Conservation (phyloP, 2,113 vertebrate genomes). For the Syrmaticus mikado region DNA sequence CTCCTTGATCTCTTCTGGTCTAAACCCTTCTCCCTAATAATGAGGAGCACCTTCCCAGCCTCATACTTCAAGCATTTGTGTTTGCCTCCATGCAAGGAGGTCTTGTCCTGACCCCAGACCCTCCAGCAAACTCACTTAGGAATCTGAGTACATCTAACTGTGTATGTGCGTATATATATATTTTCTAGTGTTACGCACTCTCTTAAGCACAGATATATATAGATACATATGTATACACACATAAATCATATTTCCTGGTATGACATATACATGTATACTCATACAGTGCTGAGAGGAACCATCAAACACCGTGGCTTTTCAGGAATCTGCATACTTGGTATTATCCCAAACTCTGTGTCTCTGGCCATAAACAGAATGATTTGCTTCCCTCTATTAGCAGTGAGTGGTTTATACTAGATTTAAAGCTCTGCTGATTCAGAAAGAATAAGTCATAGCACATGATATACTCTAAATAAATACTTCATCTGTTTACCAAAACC, state of each 20-base stretch:
- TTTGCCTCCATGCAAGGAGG: rapidly evolving
- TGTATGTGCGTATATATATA: too few relatives aligned
- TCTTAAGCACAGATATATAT: too few relatives aligned
- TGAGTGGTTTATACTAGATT: background rate
- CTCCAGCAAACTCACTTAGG: background rate
- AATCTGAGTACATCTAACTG: background rate
- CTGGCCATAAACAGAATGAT: background rate
- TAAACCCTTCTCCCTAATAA: background rate
- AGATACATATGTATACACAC: too few relatives aligned
- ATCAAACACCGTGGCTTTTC: background rate
- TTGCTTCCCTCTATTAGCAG: background rate
- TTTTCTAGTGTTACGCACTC: too few relatives aligned
- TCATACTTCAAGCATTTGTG: background rate
- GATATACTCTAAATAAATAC: background rate
- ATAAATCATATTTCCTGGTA: too few relatives aligned
- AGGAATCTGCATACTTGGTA: background rate
- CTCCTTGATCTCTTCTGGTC: background rate
- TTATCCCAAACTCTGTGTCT: background rate
- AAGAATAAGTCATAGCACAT: background rate
- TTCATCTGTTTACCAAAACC: background rate
- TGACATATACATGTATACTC: background rate
- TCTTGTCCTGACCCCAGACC: background rate
- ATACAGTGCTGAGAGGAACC: background rate
- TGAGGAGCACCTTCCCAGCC: background rate
- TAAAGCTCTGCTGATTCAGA: background rate